Evolutionary conservation across 1,140 invertebrate species (phyloP).

Genomic region (Whitmania pigra): DNA sequence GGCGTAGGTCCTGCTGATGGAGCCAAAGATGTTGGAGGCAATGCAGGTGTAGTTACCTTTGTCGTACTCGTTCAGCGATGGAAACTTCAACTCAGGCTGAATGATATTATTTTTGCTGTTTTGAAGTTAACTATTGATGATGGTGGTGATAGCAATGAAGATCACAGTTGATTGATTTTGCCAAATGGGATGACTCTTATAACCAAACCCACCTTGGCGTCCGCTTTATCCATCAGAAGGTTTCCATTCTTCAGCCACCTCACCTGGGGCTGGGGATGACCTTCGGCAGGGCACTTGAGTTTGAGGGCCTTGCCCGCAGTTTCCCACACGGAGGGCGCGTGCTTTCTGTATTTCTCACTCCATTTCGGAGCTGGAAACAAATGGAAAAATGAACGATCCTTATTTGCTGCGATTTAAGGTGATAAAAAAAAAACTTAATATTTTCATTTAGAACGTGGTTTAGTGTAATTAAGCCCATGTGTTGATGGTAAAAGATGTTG

Average conservation of each 20-base stretch:
- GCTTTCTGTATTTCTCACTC: too few species aligned
- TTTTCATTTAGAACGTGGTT: too few species aligned
- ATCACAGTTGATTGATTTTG: too few species aligned
- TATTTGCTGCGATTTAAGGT: too few species aligned
- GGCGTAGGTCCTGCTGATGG: conserved; percentile 59
- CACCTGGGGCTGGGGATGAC: conserved; percentile 62
- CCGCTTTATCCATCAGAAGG: conserved; percentile 35
- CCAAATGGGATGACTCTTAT: too few species aligned
- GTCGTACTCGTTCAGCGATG: conserved; percentile 42
- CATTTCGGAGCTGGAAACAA: too few species aligned
- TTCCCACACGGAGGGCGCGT: conserved; percentile 32
- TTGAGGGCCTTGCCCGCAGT: conserved; percentile 56
- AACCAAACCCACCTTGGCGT: not conserved
- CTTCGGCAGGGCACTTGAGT: conserved; percentile 53
- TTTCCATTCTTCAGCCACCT: conserved; percentile 64
- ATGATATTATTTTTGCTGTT: not conserved
- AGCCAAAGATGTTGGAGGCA: conserved; percentile 63
- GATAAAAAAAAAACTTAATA: too few species aligned
- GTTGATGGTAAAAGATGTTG: not conserved
- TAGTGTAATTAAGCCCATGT: too few species aligned
- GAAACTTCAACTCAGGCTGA: not conserved
- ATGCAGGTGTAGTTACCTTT: conserved; percentile 72
- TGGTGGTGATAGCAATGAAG: not conserved
- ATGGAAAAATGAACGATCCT: too few species aligned
- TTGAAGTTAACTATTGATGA: not conserved